A percentile compares a stretch with the other conserved stretches of the same genome.
phyloP scores from a whole-genome alignment of 2,113 vertebrate genomes.

The Probosciger aterrimus region DNA sequence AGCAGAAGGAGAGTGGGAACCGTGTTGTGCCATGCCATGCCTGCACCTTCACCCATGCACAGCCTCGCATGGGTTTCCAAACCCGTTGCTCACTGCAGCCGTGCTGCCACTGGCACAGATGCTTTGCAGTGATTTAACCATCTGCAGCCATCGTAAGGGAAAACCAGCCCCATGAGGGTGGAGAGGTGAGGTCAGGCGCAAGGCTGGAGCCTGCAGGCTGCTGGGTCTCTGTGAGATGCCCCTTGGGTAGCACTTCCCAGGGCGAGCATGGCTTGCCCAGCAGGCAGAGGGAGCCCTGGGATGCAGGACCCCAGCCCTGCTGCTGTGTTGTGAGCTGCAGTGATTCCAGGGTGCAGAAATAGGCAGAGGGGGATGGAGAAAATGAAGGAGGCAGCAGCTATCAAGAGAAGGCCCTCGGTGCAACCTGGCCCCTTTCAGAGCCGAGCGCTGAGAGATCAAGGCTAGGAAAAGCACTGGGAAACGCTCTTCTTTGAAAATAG shows the following conservation, averaged over 20 bases:
- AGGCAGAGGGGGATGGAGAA: background rate
- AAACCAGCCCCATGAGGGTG: background rate
- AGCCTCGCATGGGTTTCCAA: background rate
- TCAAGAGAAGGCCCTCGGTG: background rate
- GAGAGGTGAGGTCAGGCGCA: background rate
- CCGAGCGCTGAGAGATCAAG: background rate
- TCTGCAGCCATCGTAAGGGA: background rate
- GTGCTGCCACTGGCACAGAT: background rate
- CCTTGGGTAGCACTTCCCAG: background rate
- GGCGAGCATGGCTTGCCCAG: rapidly evolving
- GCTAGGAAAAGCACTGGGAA: slow-evolving; percentile 50
- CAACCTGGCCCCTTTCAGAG: slow-evolving; percentile 32
- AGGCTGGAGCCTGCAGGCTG: background rate
- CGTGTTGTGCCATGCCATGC: rapidly evolving
- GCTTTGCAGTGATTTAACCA: background rate
- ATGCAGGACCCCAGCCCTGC: background rate
- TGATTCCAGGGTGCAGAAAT: background rate
- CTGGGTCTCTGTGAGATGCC: rapidly evolving
- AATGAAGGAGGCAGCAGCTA: background rate
- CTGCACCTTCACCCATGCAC: background rate
- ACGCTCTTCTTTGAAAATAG: slow-evolving; percentile 51
- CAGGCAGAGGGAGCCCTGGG: background rate
- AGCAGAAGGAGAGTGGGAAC: background rate
- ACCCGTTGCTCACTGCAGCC: rapidly evolving
- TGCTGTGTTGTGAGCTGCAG: rapidly evolving